These are phyloP conservation scores for Thalassarche chlororhynchos DNA, from an alignment of 2,113 vertebrate species.

Conservation along the genomic window DNA sequence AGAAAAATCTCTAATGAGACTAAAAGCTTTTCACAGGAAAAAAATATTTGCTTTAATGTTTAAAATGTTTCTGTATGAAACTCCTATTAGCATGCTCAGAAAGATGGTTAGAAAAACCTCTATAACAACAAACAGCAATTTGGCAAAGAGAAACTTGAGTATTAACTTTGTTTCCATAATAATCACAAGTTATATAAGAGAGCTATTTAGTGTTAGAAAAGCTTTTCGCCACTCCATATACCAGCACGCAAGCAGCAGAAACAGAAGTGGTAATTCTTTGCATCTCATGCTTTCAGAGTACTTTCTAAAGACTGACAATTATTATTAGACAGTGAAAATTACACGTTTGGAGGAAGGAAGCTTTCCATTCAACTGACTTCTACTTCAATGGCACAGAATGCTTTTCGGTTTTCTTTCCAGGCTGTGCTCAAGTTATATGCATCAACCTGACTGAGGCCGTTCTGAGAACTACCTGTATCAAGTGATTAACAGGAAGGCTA, in stretches of 20 bases:
- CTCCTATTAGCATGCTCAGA: not conserved
- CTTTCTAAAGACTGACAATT: not conserved
- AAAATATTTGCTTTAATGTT: not conserved
- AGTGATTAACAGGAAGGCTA: not conserved
- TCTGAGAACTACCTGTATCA: not conserved
- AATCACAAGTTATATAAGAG: not conserved
- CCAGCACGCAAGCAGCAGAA: not conserved
- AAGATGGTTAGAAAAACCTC: not conserved
- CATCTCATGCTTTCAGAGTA: not conserved
- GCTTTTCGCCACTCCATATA: not conserved
- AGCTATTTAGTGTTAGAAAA: not conserved
- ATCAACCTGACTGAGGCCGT: not conserved
- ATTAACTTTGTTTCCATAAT: not conserved
- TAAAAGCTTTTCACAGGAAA: not conserved
- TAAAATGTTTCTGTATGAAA: not conserved
- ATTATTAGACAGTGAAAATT: not conserved
- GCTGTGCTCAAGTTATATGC: not conserved
- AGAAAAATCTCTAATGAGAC: not conserved
- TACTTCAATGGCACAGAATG: not conserved
- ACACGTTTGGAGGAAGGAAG: not conserved
- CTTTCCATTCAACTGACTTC: not conserved
- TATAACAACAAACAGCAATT: not conserved
- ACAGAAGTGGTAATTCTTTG: not conserved
- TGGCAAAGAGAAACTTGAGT: not conserved
- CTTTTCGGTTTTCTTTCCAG: not conserved